Evolutionary conservation across 2,797 vertebrate genomes (phyloP).

Genomic region (Microhierax caerulescens): DNA sequence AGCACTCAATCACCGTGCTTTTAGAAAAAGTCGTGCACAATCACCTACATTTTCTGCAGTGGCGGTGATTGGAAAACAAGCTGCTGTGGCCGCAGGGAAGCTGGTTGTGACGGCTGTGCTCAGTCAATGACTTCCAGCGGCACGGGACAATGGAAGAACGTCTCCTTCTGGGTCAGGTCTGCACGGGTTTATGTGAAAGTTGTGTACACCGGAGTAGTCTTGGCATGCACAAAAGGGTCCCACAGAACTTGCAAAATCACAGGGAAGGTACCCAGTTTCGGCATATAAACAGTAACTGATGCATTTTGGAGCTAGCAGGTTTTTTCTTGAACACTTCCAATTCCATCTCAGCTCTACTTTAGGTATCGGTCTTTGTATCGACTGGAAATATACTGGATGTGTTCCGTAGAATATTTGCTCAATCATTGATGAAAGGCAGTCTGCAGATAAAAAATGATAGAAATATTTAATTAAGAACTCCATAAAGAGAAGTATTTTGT

Average conservation of each 20-base stretch:
- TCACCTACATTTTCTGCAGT: background rate
- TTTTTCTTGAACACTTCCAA: background rate
- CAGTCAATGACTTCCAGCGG: background rate
- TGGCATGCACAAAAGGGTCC: too few species aligned
- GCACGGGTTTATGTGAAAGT: background rate
- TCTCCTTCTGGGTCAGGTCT: background rate
- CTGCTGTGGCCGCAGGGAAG: background rate
- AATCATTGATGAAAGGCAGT: background rate
- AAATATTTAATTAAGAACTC: background rate
- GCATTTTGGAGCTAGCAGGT: background rate
- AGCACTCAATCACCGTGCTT: background rate
- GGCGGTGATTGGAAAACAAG: background rate
- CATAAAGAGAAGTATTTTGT: background rate
- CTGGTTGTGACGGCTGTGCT: background rate
- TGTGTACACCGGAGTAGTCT: background rate
- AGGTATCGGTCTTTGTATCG: background rate
- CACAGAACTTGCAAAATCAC: background rate
- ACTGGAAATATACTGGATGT: background rate
- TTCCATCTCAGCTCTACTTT: background rate
- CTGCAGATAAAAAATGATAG: background rate
- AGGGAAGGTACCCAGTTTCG: background rate
- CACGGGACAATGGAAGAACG: rapidly evolving
- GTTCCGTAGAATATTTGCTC: background rate
- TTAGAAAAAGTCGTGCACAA: background rate
- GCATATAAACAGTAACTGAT: background rate